These are phyloP conservation scores for Drosophila bifasciata DNA, from an alignment of 1,140 invertebrate species.

Conservation along the genomic window DNA sequence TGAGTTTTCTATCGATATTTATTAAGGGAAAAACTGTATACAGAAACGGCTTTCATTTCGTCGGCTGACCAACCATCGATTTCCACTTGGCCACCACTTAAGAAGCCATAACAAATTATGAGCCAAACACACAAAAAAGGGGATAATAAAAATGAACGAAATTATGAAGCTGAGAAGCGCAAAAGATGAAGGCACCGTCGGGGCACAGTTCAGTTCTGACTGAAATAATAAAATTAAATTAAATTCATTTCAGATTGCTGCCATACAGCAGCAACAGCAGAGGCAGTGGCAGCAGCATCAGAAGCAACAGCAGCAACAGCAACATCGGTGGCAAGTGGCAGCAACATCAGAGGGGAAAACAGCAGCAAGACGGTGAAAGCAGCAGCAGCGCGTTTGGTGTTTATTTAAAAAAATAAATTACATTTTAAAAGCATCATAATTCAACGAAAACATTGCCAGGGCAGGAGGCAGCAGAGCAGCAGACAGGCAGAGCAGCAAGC, in stretches of 20 bases:
- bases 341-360: conserved; percentile 4
- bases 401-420: conserved; percentile 81
- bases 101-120: conserved; percentile 58
- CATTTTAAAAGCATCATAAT: conserved; percentile 81
- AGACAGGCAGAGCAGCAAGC: conserved; percentile 18
- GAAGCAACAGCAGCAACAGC: conserved; percentile 14
- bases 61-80: conserved; percentile 9
- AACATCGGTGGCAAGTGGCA: conserved; percentile 1
- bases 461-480: conserved; percentile 22
- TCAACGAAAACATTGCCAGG: conserved; percentile 76
- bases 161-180: conserved; percentile 61
- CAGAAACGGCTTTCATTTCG: background rate
- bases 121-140: conserved; percentile 41
- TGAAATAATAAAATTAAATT: conserved; percentile 81
- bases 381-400: conserved; percentile 56
- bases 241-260: conserved; percentile 78
- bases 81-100: conserved; percentile 30
- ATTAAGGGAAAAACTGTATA: too few relatives aligned
- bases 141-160: conserved; percentile 61
- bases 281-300: background rate
- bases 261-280: conserved; percentile 37
- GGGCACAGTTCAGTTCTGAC: conserved; percentile 70
- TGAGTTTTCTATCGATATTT: too few relatives aligned
- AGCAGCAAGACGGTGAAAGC: conserved; percentile 26
- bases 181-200: conserved; percentile 43